These are phyloP conservation scores for Agriopis leucophaearia DNA, from an alignment of 2,888 invertebrate species.

Conservation along the genomic window DNA sequence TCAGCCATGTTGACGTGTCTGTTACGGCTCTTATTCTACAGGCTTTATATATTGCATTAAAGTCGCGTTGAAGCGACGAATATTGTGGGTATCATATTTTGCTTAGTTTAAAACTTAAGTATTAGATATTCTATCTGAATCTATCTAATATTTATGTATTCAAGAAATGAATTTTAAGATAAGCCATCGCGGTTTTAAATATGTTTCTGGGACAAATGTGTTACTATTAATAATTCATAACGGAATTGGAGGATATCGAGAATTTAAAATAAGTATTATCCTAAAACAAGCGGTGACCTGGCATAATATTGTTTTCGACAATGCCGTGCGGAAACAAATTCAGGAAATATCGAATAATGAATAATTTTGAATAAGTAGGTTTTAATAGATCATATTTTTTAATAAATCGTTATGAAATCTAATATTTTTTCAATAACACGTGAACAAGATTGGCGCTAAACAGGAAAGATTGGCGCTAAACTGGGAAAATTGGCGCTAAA, in stretches of 20 bases:
- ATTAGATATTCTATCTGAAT: background rate
- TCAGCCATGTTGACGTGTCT: too few relatives aligned
- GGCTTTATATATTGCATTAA: too few relatives aligned
- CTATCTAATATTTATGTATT: background rate
- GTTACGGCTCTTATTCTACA: too few relatives aligned
- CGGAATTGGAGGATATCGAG: background rate
- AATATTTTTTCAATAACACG: too few relatives aligned
- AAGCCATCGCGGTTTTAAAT: constrained; percentile 1
- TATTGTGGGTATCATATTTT: too few relatives aligned
- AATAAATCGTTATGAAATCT: too few relatives aligned
- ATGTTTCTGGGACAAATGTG: constrained; percentile 25
- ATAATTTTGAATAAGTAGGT: background rate
- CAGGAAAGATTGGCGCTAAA: too few relatives aligned
- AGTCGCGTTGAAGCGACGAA: too few relatives aligned
- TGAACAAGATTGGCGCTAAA: too few relatives aligned
- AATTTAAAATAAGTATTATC: constrained; percentile 2
- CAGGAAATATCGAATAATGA: constrained; percentile 2
- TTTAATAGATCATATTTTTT: too few relatives aligned
- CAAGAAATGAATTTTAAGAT: background rate
- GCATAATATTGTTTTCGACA: constrained; percentile 23
- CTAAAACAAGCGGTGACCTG: constrained; percentile 30
- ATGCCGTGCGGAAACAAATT: constrained; percentile 17
- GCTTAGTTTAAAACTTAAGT: too few relatives aligned
- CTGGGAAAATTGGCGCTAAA: too few relatives aligned
- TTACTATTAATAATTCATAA: constrained; percentile 32